Evolutionary conservation across 35 echinoderm and acorn worm genomes (phyloP).

Genomic region (Lytechinus pictus): DNA sequence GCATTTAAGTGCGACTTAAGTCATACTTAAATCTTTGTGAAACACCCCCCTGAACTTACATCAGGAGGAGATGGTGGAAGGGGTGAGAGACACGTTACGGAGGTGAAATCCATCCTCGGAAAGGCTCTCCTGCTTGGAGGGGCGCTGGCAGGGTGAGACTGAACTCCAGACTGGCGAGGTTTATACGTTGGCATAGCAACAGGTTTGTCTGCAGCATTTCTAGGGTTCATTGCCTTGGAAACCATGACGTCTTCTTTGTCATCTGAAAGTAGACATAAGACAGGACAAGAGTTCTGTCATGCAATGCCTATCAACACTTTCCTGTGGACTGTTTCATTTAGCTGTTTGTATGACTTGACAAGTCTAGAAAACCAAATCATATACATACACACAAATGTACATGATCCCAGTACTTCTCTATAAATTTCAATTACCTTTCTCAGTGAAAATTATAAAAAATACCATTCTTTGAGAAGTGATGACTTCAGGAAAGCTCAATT

Average conservation of each 20-base stretch:
- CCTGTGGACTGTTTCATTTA: too few species aligned
- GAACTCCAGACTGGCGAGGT: not conserved
- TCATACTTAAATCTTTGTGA: too few species aligned
- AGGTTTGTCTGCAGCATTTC: not conserved
- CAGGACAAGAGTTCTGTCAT: not conserved
- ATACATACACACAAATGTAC: too few species aligned
- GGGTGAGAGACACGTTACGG: conserved; percentile 7
- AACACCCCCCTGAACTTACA: not conserved
- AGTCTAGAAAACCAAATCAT: too few species aligned
- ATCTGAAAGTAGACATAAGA: not conserved
- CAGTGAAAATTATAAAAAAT: too few species aligned
- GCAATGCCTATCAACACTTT: too few species aligned
- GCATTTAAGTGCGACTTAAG: too few species aligned
- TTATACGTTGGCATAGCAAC: not conserved
- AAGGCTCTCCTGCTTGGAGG: not conserved
- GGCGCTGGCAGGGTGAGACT: not conserved
- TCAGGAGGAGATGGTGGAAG: conserved; percentile 19
- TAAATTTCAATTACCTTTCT: too few species aligned
- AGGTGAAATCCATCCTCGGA: conserved; percentile 17
- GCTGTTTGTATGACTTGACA: too few species aligned
- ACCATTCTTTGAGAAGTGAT: too few species aligned
- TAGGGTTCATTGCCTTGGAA: not conserved
- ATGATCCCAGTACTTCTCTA: too few species aligned
- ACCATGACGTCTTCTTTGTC: not conserved
- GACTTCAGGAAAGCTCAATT: too few species aligned